Evolutionary conservation across 2,797 vertebrate genomes (phyloP), one percentile per base, ranked within the genome.

Genomic region (Pteropus rufus): DNA sequence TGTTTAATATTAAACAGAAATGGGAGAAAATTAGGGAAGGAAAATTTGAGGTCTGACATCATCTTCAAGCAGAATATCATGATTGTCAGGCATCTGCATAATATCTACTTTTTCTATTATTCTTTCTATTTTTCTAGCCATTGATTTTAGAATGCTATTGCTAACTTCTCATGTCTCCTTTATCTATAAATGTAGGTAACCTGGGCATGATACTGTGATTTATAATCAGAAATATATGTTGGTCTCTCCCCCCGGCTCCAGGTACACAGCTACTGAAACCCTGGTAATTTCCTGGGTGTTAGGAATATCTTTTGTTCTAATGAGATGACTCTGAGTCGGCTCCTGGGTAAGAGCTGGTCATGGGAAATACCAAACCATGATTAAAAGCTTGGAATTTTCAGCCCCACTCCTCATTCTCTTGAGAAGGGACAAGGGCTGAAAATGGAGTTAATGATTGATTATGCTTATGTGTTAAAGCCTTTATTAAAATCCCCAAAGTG

Each of bases 1-100:
- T 14, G n/a, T 91, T 93, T 89, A 87, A 83, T 79, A 89, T 34
- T 46, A 86, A 97, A 93, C 6, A 52, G 29, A 88, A 64, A 93
- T 87, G 5, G 46, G 86, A 91, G 36, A 54, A 93, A 70, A 73
- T 64, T 83, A 93, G 80, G 39, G 18, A 89, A 95, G 26, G 11
- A 93, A 89, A 93, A 46, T 52, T 77, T 91, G 60, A 79, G 58
- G 64, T 86, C 29, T 91, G 49, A 65, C 1, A 44, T 49, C 16
- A 69, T 93, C 72, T 87, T 90, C 64, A 31, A 79, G 64, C 34
- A 93, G 70, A 91, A 92, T 87, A 60, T 83, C 62, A n/a, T 80
- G 18, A 80, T 88, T 91, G 24, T 31, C 36, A 89, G 77, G 14
- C 31, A 79, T 73, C 79, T 95, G 34, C 11, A 64, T 62, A 65